Evolutionary conservation across 1,140 invertebrate genomes (phyloP), one percentile per base, ranked within the genome.

Genomic region (Orussus abietinus): DNA sequence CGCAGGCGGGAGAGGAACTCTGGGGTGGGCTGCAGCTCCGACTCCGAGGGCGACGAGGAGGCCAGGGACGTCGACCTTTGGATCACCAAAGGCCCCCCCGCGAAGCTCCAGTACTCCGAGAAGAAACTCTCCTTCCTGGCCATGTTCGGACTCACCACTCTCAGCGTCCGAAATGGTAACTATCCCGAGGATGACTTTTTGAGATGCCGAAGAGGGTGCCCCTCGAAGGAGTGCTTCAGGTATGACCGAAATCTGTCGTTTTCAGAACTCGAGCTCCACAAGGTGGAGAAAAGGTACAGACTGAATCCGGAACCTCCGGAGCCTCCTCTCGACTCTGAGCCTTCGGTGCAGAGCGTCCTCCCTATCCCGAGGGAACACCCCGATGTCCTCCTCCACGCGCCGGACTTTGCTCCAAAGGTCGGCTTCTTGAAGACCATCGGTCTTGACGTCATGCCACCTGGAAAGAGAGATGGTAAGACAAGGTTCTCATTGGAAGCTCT

Each of bases 51-150:
- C 7, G 72, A 73, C 4, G 63, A 64, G 0, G 64, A 67, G 4
- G 14, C 34, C 15, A 66, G 56, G 25, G 62, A 69, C n/a, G 2
- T 63, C 18, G 66, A 71, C 41, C 39, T 71, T 1, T 72, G 66
- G 64, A 66, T 75, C 4, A 72, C 71, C 9, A 75, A 75, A 56
- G 75, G 75, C 19, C 75, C 75, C 4, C 74, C 74, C 4, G 66
- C 69, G 4, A 72, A 74, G 40, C 51, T 69, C 1, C 66, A 69
- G 30, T 68, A 65, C 46, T 62, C 69, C 0, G 63, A 72, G 19
- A 55, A 66, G 21, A 76, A 76, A 49, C 44, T 75, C 3, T 50
- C 62, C 0, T 75, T 75, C 41, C 57, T 76, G 11, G 62, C 65
- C 1, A 72, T 73, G 44, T 75, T 76, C 43, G 72, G 72, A 9